phyloP scores from a whole-genome alignment of 2,888 invertebrate species.

The Siphlonurus alternatus region DNA sequence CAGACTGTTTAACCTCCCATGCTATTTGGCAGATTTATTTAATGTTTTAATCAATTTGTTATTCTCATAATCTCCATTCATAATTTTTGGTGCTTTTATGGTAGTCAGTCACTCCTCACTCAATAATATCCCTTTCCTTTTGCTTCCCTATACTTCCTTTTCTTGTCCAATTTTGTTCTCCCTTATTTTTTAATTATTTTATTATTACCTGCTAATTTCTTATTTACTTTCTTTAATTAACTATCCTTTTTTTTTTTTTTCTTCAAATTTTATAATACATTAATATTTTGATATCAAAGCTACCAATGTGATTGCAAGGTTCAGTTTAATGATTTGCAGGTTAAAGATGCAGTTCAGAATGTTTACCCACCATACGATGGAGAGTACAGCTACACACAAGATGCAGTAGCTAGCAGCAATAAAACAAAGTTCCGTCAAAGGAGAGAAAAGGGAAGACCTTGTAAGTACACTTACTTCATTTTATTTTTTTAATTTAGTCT shows the following conservation, averaged over 20 bases:
- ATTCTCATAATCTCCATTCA: neutral
- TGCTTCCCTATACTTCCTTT: too few relatives aligned
- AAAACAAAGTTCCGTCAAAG: slow-evolving; percentile 40
- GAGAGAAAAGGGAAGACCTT: slow-evolving; percentile 45
- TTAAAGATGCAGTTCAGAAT: slow-evolving; percentile 40
- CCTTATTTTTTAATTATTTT: slow-evolving; percentile 7
- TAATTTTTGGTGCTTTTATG: neutral
- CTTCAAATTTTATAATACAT: too few relatives aligned
- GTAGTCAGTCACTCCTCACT: too few relatives aligned
- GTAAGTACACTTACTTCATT: slow-evolving; percentile 27
- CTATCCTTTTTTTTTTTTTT: slow-evolving; percentile 8
- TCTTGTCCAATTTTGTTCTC: neutral
- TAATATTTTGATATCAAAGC: too few relatives aligned
- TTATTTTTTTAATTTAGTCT: too few relatives aligned
- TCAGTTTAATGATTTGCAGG: slow-evolving; percentile 17
- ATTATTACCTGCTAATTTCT: slow-evolving; percentile 8
- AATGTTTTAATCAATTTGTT: neutral
- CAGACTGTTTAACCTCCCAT: too few relatives aligned
- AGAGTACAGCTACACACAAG: slow-evolving; percentile 50
- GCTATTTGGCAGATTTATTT: too few relatives aligned
- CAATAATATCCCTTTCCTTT: too few relatives aligned
- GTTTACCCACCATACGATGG: slow-evolving; percentile 35
- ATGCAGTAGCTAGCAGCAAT: slow-evolving; percentile 37
- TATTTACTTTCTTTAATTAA: neutral
- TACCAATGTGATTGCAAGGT: neutral